Evolutionary conservation across 2,113 vertebrate species (phyloP).

Genomic region (Otus sunia): DNA sequence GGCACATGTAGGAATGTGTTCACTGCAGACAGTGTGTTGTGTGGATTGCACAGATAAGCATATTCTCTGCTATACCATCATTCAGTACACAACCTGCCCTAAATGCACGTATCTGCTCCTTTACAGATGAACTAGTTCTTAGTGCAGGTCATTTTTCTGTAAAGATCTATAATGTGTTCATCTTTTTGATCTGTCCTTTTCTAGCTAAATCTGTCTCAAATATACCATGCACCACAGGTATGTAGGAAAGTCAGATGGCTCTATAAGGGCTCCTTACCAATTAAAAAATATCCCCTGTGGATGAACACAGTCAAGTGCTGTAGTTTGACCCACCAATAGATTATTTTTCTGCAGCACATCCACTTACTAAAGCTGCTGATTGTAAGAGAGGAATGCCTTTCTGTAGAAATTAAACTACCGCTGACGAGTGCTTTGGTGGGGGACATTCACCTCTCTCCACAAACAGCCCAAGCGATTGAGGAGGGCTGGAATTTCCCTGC

Average conservation of each 20-base stretch:
- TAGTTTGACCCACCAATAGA: neutral
- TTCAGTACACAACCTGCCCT: neutral
- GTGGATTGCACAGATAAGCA: slow-evolving; percentile 40
- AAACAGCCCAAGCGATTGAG: slow-evolving; percentile 10
- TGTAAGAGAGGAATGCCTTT: slow-evolving; percentile 24
- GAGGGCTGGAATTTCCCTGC: slow-evolving; percentile 14
- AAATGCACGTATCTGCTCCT: neutral
- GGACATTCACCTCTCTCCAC: neutral
- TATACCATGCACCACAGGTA: neutral
- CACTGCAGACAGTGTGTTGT: slow-evolving; percentile 13
- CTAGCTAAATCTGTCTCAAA: slow-evolving; percentile 13
- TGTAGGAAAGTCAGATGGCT: neutral
- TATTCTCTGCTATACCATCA: neutral
- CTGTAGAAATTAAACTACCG: slow-evolving; percentile 44
- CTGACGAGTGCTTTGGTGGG: neutral
- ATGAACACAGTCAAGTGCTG: slow-evolving; percentile 1
- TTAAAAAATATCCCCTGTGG: slow-evolving; percentile 50
- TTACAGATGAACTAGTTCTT: neutral
- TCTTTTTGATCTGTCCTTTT: slow-evolving; percentile 26
- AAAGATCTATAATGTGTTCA: neutral
- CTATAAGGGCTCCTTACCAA: slow-evolving; percentile 43
- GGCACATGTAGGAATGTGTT: neutral
- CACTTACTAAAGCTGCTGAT: slow-evolving; percentile 6
- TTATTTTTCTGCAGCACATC: slow-evolving; percentile 15
- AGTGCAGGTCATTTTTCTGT: neutral